Evolutionary conservation across 1,140 invertebrate species (phyloP).

Genomic region (Prorops nasuta): DNA sequence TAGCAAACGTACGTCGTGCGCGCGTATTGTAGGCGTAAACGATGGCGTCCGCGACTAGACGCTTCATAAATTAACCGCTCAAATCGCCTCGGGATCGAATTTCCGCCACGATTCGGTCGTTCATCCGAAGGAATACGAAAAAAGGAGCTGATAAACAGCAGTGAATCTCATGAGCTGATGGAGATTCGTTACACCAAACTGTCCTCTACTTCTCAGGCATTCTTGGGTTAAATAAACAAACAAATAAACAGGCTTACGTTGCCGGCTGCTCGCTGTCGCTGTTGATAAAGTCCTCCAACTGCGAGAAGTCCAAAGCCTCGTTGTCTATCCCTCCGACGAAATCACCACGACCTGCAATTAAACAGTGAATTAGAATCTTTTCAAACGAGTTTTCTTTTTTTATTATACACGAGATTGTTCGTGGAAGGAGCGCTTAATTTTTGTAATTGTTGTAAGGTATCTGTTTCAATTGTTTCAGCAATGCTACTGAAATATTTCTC

Average conservation of each 20-base stretch:
- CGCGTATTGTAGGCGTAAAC: conserved; percentile 30
- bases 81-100: not conserved
- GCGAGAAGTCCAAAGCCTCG: conserved; percentile 76
- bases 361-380: too few species aligned
- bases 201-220: too few species aligned
- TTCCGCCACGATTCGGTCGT: not conserved
- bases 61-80: too few species aligned
- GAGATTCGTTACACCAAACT: too few species aligned
- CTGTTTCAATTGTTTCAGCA: not conserved
- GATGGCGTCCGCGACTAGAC: conserved; percentile 21
- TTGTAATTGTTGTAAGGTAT: not conserved
- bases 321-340: conserved; percentile 79
- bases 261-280: conserved; percentile 61
- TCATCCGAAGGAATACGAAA: not conserved
- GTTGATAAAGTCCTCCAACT: conserved; percentile 77
- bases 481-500: too few species aligned
- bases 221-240: not conserved
- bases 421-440: not conserved
- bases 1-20: too few species aligned
- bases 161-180: too few species aligned
- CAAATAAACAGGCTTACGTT: conserved; percentile 35
- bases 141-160: not conserved
- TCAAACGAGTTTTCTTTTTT: too few species aligned
- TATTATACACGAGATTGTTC: not conserved
- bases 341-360: conserved; percentile 59